phyloP scores from a whole-genome alignment of 2,888 invertebrate species.

The Gari tellinella region DNA sequence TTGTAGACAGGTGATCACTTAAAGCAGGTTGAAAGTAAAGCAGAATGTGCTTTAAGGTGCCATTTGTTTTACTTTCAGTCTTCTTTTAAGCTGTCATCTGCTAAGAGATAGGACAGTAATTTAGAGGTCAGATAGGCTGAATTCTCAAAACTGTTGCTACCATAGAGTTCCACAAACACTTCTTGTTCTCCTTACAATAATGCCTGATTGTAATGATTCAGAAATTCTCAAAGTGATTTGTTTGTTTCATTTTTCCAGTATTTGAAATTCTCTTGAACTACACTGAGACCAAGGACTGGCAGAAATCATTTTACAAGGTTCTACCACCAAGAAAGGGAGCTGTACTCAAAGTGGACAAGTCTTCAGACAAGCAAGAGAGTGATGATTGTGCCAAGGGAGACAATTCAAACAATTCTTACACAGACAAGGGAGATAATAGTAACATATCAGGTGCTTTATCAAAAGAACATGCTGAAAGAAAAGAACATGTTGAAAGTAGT shows the following conservation, averaged over 20 bases:
- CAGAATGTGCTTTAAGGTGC: no score
- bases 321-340: conserved; percentile 83
- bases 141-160: no score
- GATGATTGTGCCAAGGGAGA: neutral
- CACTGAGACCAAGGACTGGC: conserved; percentile 84
- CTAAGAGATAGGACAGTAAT: no score
- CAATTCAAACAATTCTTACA: neutral
- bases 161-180: no score
- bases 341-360: conserved; percentile 7
- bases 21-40: no score
- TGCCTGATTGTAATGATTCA: no score
- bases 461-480: neutral
- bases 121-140: no score
- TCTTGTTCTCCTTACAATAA: no score
- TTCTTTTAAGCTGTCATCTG: no score
- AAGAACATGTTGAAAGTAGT: neutral
- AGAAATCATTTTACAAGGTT: conserved; percentile 82
- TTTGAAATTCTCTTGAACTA: conserved; percentile 85
- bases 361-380: neutral
- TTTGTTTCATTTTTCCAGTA: conserved; percentile 75
- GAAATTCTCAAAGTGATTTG: no score
- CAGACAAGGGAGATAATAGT: neutral
- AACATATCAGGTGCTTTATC: neutral
- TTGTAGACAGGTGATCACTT: no score
- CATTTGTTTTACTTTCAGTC: no score